A percentile compares a stretch with the other conserved stretches of the same genome.
These are phyloP conservation scores for Hypotaenidia philippensis DNA, from an alignment of 2,797 vertebrate genomes.

Conservation along the genomic window DNA sequence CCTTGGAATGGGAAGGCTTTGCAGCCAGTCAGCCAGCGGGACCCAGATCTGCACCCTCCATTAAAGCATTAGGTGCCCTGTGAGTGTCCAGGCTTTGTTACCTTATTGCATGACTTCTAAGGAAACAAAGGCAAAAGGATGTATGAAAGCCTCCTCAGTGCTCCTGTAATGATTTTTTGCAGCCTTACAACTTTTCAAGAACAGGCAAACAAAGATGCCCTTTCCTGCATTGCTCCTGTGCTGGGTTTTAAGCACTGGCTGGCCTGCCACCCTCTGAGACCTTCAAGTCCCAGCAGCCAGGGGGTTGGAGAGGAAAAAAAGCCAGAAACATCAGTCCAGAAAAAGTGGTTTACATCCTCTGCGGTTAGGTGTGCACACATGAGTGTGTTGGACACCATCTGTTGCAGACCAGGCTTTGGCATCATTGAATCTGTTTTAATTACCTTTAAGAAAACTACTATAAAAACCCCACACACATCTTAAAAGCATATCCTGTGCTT, in stretches of 20 bases:
- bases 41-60: neutral
- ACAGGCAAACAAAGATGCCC: conserved; percentile 52
- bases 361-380: rapidly evolving
- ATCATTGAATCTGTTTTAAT: neutral
- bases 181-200: neutral
- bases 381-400: neutral
- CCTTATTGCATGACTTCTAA: conserved; percentile 50
- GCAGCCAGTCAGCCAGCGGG: neutral
- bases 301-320: neutral
- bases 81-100: conserved; percentile 35
- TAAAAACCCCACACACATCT: neutral
- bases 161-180: conserved; percentile 37
- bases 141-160: conserved; percentile 27
- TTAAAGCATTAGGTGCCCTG: neutral
- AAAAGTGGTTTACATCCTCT: neutral
- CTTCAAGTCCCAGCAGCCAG: neutral
- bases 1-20: neutral
- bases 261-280: neutral
- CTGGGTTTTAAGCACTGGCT: neutral
- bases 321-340: neutral
- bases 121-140: conserved; percentile 29
- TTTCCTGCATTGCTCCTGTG: neutral
- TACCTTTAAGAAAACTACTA: neutral
- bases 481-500: neutral
- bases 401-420: neutral